phyloP scores from a whole-genome alignment of 2,797 vertebrate species.

The Coilia nasus region DNA sequence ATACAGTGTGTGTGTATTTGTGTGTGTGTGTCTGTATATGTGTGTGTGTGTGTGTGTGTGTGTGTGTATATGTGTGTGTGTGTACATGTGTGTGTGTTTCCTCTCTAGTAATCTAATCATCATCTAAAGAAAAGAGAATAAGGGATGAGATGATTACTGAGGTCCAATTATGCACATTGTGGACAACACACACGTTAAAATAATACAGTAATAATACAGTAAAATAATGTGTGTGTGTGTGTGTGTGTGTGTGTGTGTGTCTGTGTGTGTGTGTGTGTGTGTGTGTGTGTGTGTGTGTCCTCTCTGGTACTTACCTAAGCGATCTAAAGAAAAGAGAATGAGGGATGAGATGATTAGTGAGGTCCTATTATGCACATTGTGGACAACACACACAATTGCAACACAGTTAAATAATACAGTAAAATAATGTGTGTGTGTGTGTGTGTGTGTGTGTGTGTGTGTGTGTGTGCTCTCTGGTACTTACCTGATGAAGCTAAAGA shows the following conservation, averaged over 20 bases:
- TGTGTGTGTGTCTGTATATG: background rate
- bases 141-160: background rate
- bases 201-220: too few relatives aligned
- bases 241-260: too few relatives aligned
- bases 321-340: too few relatives aligned
- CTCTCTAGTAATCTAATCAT: too few relatives aligned
- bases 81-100: background rate
- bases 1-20: conserved; percentile 25
- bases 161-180: too few relatives aligned
- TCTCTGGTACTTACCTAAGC: background rate
- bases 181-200: background rate
- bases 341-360: background rate
- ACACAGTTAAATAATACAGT: background rate
- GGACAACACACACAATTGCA: conserved; percentile 8
- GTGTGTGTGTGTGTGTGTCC: too few relatives aligned
- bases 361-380: background rate
- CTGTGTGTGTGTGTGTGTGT: background rate
- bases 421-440: background rate
- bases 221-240: background rate
- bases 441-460: too few relatives aligned
- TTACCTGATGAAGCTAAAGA: too few relatives aligned
- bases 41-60: too few relatives aligned
- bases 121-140: too few relatives aligned
- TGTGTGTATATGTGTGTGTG: too few relatives aligned
- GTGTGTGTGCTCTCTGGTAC: too few relatives aligned